Base-by-base conservation (phyloP, 2,888 invertebrate species). In the Axea sp. region DNA sequence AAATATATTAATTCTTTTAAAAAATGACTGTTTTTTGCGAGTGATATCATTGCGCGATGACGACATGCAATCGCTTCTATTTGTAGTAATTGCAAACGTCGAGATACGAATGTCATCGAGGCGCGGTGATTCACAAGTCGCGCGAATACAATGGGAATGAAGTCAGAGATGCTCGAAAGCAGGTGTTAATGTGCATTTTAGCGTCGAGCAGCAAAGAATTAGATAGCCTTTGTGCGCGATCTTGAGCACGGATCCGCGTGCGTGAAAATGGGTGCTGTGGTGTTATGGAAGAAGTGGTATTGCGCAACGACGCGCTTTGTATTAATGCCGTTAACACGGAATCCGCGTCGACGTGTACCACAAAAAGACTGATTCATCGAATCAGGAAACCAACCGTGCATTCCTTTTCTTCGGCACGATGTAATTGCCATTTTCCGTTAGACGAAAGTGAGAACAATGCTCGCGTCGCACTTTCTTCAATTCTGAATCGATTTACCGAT, bases 371-470 rank as follows among this genome's bases (percentile, higher is more conserved):
- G 57, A 67, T 67, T 67, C 67, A 67, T 67, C 33, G 49, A 41
- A 67, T 67, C 47, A 49, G 67, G 49, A 67, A 67, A 57, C 53
- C 33, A 67, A 49, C 28, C 41, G 49, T 28, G 33, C 57, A 67
- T 57, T 67, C 57, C 55, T 55, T 55, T 62, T 41, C 37, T 45
- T 35, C 37, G 22, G 14, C 33, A 15, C n/a, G 35, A 24, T 24
- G 47, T 57, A 67, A 67, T 67, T 57, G 31, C 49, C 15, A 30
- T 30, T 37, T 26, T 19, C 55, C 57, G 55, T 67, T 57, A 57
- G 26, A 49, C 41, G 57, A 57, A 57, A 67, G 67, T 68, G 43
- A 68, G 67, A 57, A 57, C 49, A 68, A 68, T 59, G 39, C 39
- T 22, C 35, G 37, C 43, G 45, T 55, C 53, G 45, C 45, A 65